Evolutionary conservation across 2,888 invertebrate genomes (phyloP).

Genomic region (Cerastis leucographa): DNA sequence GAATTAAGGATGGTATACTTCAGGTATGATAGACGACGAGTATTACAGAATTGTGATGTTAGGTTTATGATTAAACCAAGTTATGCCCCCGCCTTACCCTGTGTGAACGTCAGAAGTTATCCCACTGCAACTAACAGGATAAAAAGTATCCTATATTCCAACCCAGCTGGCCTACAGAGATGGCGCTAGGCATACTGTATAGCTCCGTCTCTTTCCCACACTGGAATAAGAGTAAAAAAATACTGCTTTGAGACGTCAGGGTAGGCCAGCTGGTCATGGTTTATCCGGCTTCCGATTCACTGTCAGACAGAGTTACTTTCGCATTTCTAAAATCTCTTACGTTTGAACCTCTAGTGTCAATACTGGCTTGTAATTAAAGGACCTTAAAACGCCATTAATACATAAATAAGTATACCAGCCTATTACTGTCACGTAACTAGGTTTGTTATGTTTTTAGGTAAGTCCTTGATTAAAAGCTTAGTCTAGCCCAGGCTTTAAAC

Average conservation of each 20-base stretch:
- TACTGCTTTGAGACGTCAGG: too few relatives aligned
- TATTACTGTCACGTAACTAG: not conserved
- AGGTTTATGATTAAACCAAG: not conserved
- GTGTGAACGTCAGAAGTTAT: too few relatives aligned
- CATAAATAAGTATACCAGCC: not conserved
- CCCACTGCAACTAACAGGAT: too few relatives aligned
- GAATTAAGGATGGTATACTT: not conserved
- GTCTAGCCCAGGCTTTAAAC: slow-evolving; percentile 14
- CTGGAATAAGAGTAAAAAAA: too few relatives aligned
- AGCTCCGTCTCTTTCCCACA: too few relatives aligned
- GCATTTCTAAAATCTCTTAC: not conserved
- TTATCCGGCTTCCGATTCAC: not conserved
- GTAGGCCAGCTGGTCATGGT: too few relatives aligned
- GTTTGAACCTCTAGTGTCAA: not conserved
- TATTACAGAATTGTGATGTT: not conserved
- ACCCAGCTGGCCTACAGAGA: too few relatives aligned
- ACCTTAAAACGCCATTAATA: not conserved
- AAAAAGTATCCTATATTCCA: too few relatives aligned
- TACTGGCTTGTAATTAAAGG: not conserved
- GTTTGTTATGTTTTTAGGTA: slow-evolving; percentile 1
- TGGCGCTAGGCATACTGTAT: too few relatives aligned
- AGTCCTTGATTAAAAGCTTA: slow-evolving; percentile 19
- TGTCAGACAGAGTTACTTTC: not conserved
- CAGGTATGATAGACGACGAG: not conserved
- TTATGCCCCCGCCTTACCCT: too few relatives aligned